Base-by-base conservation (phyloP, 2,113 vertebrate species). In the Pachyramphus minor region DNA sequence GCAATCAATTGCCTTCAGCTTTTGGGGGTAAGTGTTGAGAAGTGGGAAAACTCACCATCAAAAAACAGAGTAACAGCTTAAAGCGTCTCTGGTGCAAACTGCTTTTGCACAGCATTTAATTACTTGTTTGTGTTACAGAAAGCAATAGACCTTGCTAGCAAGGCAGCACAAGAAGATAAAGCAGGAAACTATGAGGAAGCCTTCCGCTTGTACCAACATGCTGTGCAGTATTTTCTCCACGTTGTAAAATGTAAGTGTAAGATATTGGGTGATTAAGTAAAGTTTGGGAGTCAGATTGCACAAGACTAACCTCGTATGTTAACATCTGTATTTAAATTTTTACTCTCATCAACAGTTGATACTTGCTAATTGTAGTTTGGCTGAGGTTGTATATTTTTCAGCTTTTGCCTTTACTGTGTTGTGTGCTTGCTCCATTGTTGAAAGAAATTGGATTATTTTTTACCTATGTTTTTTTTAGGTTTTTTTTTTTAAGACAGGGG, bases 161-260 rank as follows among this genome's bases (percentile, higher is more conserved):
- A 98, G 97, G 99, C 99, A 52, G 98, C 99, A 3, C 98, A 99
- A 71, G 99, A 99, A 94, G 99, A 99, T 95, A 98, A 99, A 94
- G 98, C 97, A 69, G 98, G 98, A 44, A 99, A 99, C 96, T 99
- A 98, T 64, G 99, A 99, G 74, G 99, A 99, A 95, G 99, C 99
- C 58, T 98, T 99, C 55, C 98, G 87, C 8, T 98, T 99, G 74
- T 99, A 99, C 96, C 98, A 99, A 23, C 98, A 99, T 11, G 98
- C 99, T 60, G 99, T 99, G 83, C 99, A 99, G 96, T 99, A 99
- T 97, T 99, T 99, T 95, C 97, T 99, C 58, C 99, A 99, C 44
- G 98, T 99, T 71, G 47, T 99, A 86, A 99, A 99, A 98, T 99
- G 99, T 99, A 98, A 98, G 99, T 93, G 37, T 45, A 28, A 8